These are phyloP conservation scores for Eupsittula cactorum DNA, from an alignment of 2,113 vertebrate species.

Conservation along the genomic window DNA sequence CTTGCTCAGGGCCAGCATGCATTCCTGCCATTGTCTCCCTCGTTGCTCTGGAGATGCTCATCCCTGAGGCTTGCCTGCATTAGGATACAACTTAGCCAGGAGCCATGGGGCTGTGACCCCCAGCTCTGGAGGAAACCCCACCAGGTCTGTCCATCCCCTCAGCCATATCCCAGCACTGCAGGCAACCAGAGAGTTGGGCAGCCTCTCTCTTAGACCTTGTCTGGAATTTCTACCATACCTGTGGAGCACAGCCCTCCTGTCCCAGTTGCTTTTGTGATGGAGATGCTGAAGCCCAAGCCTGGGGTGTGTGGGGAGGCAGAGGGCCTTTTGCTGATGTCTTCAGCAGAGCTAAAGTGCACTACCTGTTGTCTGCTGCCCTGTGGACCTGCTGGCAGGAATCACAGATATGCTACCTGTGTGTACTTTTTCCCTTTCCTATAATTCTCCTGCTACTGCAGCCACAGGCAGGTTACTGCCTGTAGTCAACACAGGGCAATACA, in stretches of 20 bases:
- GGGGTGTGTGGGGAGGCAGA: background rate
- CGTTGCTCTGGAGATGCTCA: conserved; percentile 5
- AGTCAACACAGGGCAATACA: background rate
- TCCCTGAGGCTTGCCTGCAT: background rate
- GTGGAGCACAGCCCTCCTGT: background rate
- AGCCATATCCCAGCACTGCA: background rate
- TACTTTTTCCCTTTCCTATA: background rate
- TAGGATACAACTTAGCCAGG: rapidly evolving
- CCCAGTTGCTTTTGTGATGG: background rate
- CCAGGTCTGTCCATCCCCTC: rapidly evolving
- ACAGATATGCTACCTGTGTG: rapidly evolving
- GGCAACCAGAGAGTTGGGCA: background rate
- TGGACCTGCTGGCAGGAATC: background rate
- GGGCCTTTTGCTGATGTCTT: background rate
- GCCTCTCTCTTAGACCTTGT: background rate
- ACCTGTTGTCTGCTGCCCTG: background rate
- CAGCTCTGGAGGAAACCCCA: background rate
- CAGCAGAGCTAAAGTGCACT: background rate
- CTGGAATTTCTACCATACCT: conserved; percentile 26
- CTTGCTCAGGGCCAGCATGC: background rate
- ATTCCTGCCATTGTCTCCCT: conserved; percentile 11
- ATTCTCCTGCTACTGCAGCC: background rate
- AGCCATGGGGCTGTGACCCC: background rate
- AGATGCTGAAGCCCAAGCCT: background rate
- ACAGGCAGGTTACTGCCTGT: background rate